A percentile compares a stretch with the other conserved stretches of the same genome.
Evolutionary conservation across 2,113 vertebrate species (phyloP).

Genomic region (Electrona antarctica): DNA sequence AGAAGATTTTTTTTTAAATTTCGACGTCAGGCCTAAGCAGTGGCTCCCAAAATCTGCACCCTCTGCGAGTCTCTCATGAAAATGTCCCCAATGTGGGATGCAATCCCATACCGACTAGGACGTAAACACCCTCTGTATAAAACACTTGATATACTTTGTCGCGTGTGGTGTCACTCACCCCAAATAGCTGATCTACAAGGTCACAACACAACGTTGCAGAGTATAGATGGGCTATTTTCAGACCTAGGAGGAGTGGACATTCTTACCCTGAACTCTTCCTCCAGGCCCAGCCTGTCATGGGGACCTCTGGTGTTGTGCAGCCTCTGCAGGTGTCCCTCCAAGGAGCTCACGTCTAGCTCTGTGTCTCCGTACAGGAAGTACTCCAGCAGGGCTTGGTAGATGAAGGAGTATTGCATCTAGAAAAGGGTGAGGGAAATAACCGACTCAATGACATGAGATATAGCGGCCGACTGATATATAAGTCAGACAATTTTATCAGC

Average conservation of each 20-base stretch:
- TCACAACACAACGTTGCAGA: too few species aligned
- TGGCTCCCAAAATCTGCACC: slow-evolving; percentile 66
- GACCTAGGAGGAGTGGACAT: background rate
- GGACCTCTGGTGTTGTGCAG: slow-evolving; percentile 85
- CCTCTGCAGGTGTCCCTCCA: slow-evolving; percentile 93
- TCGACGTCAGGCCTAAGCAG: too few species aligned
- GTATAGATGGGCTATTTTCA: too few species aligned
- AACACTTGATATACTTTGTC: too few species aligned
- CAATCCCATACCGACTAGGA: slow-evolving; percentile 65
- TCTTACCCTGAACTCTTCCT: slow-evolving; percentile 95
- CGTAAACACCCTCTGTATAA: slow-evolving; percentile 28
- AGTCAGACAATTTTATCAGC: too few species aligned
- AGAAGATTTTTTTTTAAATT: too few species aligned
- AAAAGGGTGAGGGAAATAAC: background rate
- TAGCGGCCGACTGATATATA: too few species aligned
- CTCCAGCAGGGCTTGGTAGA: slow-evolving; percentile 97
- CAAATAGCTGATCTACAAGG: too few species aligned
- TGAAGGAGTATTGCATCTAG: slow-evolving; percentile 98
- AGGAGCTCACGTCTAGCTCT: slow-evolving; percentile 94
- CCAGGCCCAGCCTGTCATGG: slow-evolving; percentile 90
- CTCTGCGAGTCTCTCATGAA: slow-evolving; percentile 61
- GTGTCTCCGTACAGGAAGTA: slow-evolving; percentile 98
- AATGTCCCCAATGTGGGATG: slow-evolving; percentile 44
- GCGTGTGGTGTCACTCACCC: too few species aligned
- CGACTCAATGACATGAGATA: background rate